Evolutionary conservation across 2,888 invertebrate species (phyloP).

Genomic region (Caradrina clavipalpis): DNA sequence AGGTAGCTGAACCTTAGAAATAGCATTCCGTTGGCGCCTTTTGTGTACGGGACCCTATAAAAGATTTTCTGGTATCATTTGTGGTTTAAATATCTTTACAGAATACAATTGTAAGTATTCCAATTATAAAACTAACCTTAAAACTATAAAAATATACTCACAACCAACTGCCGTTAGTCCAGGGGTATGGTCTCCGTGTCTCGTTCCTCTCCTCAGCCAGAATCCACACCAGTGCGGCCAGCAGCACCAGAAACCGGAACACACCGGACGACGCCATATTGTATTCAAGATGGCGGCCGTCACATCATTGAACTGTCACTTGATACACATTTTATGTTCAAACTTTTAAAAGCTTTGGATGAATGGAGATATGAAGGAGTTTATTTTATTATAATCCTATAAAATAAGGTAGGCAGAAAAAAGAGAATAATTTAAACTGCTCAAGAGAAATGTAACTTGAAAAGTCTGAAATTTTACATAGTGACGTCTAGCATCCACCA

Average conservation of each 20-base stretch:
- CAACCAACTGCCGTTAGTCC: conserved; percentile 88
- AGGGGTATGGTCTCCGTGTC: conserved; percentile 71
- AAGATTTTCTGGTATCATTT: too few relatives aligned
- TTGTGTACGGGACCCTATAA: too few relatives aligned
- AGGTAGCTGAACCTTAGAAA: too few relatives aligned
- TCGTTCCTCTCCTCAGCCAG: conserved; percentile 72
- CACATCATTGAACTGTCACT: conserved; percentile 61
- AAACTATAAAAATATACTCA: conserved; percentile 72
- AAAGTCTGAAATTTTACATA: not conserved
- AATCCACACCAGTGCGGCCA: conserved; percentile 82
- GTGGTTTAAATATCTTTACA: too few relatives aligned
- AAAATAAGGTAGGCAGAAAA: not conserved
- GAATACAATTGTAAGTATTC: too few relatives aligned
- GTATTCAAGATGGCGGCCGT: conserved; percentile 61
- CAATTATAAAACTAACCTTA: not conserved
- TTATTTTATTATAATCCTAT: conserved; percentile 26
- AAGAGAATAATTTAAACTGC: not conserved
- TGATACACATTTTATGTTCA: conserved; percentile 29
- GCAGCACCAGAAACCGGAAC: conserved; percentile 80
- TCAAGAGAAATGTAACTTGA: not conserved
- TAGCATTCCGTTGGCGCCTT: too few relatives aligned
- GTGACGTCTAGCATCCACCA: not conserved
- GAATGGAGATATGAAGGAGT: not conserved
- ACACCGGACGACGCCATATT: conserved; percentile 82
- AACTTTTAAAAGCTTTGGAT: not conserved